These are phyloP conservation scores for Sciurus niger DNA, from an alignment of 2,113 vertebrate genomes.

Conservation along the genomic window DNA sequence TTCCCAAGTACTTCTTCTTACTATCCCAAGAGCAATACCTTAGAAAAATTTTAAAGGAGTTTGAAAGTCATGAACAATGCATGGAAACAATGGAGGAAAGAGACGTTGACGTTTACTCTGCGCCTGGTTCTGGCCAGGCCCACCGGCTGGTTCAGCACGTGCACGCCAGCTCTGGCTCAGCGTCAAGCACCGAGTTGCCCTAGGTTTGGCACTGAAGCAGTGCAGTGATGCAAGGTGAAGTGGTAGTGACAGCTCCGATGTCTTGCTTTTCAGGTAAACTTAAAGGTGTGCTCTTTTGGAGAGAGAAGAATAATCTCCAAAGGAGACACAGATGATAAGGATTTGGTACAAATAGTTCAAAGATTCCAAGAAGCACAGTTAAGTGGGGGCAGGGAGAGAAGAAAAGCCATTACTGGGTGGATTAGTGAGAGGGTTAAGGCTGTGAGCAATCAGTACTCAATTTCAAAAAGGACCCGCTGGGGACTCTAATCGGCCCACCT, in stretches of 20 bases:
- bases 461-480: background rate
- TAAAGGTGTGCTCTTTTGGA: background rate
- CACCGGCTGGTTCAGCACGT: fast-evolving
- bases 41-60: background rate
- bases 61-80: background rate
- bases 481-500: background rate
- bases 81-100: background rate
- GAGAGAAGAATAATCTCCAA: background rate
- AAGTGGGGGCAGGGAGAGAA: background rate
- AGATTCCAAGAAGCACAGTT: background rate
- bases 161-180: background rate
- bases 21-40: background rate
- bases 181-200: background rate
- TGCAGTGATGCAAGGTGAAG: background rate
- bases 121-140: no score
- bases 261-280: background rate
- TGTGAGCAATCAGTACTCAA: background rate
- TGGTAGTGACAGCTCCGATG: background rate
- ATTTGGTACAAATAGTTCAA: background rate
- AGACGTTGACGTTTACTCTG: background rate
- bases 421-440: background rate
- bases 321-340: background rate
- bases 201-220: background rate
- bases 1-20: background rate
- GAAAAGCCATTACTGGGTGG: background rate